These are phyloP conservation scores for Odocoileus virginianus DNA, from an alignment of 2,113 vertebrate genomes.

Conservation along the genomic window DNA sequence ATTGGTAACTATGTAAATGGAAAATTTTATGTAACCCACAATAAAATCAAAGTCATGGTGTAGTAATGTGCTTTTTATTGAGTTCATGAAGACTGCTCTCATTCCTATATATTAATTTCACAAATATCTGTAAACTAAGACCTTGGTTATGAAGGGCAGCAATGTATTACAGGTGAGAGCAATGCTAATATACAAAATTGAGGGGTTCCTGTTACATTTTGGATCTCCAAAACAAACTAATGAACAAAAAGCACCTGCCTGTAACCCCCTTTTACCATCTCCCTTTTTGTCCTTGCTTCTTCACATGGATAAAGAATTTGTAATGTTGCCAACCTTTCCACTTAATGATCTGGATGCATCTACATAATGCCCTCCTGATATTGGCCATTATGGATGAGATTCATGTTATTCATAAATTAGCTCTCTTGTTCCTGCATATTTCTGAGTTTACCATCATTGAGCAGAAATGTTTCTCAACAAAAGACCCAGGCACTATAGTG, in stretches of 20 bases:
- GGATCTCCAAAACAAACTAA: not conserved
- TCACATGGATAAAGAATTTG: constrained; percentile 27
- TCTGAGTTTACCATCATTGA: constrained; percentile 69
- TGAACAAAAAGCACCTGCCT: not conserved
- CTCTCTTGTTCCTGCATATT: constrained; percentile 62
- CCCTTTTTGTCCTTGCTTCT: not conserved
- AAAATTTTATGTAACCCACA: constrained; percentile 7
- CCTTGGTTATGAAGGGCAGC: not conserved
- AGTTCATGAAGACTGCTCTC: not conserved
- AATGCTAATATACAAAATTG: not conserved
- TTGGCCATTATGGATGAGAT: constrained; percentile 59
- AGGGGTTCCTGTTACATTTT: not conserved
- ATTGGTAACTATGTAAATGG: constrained; percentile 17
- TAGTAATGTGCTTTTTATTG: not conserved
- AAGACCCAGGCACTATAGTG: constrained; percentile 40
- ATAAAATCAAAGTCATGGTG: constrained; percentile 25
- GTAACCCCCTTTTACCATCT: not conserved
- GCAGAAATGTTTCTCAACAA: constrained; percentile 58
- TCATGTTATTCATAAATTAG: constrained; percentile 67
- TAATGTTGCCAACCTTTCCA: constrained; percentile 58
- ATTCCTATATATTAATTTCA: not conserved
- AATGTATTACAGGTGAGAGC: not conserved
- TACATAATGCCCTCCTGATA: constrained; percentile 60
- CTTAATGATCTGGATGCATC: constrained; percentile 64
- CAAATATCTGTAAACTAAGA: constrained; percentile 8